These are phyloP conservation scores for Mormoops blainvillei DNA, from an alignment of 2,113 vertebrate genomes.

Conservation along the genomic window DNA sequence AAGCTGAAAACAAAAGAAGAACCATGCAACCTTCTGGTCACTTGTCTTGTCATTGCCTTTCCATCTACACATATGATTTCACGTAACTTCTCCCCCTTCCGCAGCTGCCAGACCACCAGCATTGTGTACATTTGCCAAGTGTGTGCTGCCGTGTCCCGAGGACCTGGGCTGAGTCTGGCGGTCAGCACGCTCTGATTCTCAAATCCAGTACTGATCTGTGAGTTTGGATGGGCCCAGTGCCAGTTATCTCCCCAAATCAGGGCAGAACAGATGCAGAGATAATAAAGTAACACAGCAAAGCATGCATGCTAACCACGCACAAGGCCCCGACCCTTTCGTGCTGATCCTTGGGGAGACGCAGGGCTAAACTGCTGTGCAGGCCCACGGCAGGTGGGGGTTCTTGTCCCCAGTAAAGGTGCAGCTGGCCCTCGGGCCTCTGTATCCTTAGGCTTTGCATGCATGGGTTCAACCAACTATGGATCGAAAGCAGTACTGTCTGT, in stretches of 20 bases:
- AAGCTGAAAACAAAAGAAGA: background rate
- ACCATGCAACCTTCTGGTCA: background rate
- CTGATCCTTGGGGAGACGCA: too few species aligned
- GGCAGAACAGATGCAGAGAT: background rate
- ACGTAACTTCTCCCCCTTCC: background rate
- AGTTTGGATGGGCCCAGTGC: background rate
- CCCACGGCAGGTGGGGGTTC: too few species aligned
- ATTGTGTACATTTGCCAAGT: background rate
- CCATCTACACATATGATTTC: background rate
- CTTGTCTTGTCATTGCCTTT: background rate
- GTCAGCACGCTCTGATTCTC: background rate
- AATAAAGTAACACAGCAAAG: background rate
- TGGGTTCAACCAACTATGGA: background rate
- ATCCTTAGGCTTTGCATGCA: background rate
- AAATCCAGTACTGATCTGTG: background rate
- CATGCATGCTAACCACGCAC: accelerated
- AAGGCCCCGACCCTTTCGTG: background rate
- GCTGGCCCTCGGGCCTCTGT: too few species aligned
- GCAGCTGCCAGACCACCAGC: accelerated
- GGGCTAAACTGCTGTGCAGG: too few species aligned
- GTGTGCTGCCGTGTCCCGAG: background rate
- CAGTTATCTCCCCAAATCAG: background rate
- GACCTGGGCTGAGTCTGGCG: background rate
- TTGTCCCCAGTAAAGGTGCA: background rate
- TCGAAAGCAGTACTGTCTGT: background rate